Conservation (phyloP, 2,888 invertebrate genomes). For the Megamerina dolium region DNA sequence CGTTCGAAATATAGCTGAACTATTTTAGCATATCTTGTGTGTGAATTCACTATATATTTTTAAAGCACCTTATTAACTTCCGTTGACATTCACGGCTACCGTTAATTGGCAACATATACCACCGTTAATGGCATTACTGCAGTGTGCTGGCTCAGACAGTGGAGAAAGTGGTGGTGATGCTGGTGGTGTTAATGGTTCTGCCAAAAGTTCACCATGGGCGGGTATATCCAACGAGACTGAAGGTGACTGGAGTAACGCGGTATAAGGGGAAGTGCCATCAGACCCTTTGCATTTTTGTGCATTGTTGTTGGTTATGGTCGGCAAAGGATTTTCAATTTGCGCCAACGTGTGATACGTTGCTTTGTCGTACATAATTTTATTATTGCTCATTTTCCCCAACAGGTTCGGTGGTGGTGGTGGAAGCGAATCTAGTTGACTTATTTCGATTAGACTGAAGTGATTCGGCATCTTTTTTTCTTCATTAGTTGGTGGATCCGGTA, state of each 20-base stretch:
- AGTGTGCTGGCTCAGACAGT: slow-evolving; percentile 18
- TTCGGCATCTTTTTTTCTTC: slow-evolving; percentile 46
- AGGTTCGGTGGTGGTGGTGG: slow-evolving; percentile 49
- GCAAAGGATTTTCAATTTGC: slow-evolving; percentile 11
- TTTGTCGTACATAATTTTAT: slow-evolving; percentile 12
- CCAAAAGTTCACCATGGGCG: slow-evolving; percentile 22
- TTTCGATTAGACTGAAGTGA: slow-evolving; percentile 38
- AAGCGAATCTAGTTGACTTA: slow-evolving; percentile 45
- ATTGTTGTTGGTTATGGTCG: slow-evolving; percentile 10
- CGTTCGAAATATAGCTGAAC: slow-evolving; percentile 4
- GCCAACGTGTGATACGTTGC: neutral
- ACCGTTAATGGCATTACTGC: slow-evolving; percentile 18
- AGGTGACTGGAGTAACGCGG: slow-evolving; percentile 15
- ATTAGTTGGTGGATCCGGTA: slow-evolving; percentile 47
- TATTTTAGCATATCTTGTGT: no score
- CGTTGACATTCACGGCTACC: slow-evolving; percentile 36
- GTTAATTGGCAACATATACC: slow-evolving; percentile 26
- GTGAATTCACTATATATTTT: neutral
- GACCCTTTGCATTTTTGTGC: slow-evolving; percentile 10
- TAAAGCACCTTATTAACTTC: slow-evolving; percentile 32
- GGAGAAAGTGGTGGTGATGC: slow-evolving; percentile 31
- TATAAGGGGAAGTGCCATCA: slow-evolving; percentile 12
- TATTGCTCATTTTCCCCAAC: slow-evolving; percentile 4
- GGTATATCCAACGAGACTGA: slow-evolving; percentile 8
- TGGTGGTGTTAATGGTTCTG: slow-evolving; percentile 37